Percentiles rank a stretch among this genome's conserved stretches.
Conservation (phyloP, 2,888 invertebrate genomes). For the Octonoba sinensis region DNA sequence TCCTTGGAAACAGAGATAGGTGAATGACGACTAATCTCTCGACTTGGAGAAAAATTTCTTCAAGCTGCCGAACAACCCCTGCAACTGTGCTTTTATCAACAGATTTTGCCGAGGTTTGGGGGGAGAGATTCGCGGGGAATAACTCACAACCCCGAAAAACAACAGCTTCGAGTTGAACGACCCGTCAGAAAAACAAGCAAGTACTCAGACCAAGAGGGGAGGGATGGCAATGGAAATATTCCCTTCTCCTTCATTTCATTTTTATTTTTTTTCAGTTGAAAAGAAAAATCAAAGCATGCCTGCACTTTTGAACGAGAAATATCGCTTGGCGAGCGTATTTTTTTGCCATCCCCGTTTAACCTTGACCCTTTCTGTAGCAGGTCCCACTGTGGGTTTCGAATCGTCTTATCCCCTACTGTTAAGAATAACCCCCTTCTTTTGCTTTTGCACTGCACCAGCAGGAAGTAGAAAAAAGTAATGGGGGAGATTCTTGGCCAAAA, state of each 20-base stretch:
- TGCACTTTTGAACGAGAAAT: background rate
- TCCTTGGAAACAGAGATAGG: too few species aligned
- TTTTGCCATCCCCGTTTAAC: conserved; percentile 26
- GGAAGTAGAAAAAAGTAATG: conserved; percentile 41
- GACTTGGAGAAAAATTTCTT: too few species aligned
- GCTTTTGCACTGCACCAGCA: conserved; percentile 19
- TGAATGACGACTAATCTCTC: too few species aligned
- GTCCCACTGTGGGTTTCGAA: conserved; percentile 43
- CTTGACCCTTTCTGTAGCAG: conserved; percentile 52
- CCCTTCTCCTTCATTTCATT: background rate
- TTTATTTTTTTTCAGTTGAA: background rate
- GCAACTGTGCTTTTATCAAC: conserved; percentile 52
- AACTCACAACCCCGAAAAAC: conserved; percentile 25
- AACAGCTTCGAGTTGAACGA: conserved; percentile 52
- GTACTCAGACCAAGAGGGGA: conserved; percentile 2
- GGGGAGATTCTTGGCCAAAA: background rate
- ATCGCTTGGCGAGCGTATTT: background rate
- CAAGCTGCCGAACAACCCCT: conserved; percentile 24
- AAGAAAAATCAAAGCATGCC: background rate
- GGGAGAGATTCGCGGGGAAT: background rate
- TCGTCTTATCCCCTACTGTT: background rate
- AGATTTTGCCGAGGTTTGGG: conserved; percentile 21
- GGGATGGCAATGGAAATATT: background rate
- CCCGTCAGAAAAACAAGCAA: conserved; percentile 51
- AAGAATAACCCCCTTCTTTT: conserved; percentile 11